These are phyloP conservation scores for Euphonia xanthogaster DNA, from an alignment of 2,797 vertebrate genomes.

Conservation along the genomic window DNA sequence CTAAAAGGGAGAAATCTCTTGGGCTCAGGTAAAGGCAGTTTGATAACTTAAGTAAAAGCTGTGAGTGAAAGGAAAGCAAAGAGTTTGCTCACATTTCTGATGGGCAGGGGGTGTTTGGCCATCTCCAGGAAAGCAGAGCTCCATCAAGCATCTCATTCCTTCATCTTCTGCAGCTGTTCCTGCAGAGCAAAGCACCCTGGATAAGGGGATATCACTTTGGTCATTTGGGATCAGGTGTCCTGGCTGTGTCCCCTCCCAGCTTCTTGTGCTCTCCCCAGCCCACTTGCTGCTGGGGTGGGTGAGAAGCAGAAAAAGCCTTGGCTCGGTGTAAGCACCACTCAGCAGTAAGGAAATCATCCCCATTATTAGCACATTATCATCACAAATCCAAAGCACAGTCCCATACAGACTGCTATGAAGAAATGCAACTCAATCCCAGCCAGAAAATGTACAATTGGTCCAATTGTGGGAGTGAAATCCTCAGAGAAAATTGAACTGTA, in stretches of 20 bases:
- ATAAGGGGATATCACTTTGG: background rate
- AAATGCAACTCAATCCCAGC: background rate
- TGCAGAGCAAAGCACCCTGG: background rate
- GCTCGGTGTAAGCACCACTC: background rate
- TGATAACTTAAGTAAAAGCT: background rate
- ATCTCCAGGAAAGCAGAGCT: background rate
- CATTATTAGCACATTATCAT: background rate
- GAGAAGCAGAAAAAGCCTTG: background rate
- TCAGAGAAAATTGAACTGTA: background rate
- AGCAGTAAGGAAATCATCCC: background rate
- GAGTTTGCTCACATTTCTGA: background rate
- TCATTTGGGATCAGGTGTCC: background rate
- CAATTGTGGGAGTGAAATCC: background rate
- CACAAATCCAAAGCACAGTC: background rate
- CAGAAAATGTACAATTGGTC: background rate
- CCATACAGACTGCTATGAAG: background rate
- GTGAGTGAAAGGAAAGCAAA: background rate
- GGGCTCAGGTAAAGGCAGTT: background rate
- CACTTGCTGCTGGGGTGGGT: background rate
- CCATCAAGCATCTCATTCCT: background rate
- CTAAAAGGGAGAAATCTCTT: background rate
- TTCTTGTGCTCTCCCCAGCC: background rate
- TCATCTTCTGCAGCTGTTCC: background rate
- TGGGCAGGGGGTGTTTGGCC: background rate
- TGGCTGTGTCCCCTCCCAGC: accelerated